Base-by-base conservation (phyloP, 1,140 invertebrate species). In the Drosophila nigrodunni region DNA sequence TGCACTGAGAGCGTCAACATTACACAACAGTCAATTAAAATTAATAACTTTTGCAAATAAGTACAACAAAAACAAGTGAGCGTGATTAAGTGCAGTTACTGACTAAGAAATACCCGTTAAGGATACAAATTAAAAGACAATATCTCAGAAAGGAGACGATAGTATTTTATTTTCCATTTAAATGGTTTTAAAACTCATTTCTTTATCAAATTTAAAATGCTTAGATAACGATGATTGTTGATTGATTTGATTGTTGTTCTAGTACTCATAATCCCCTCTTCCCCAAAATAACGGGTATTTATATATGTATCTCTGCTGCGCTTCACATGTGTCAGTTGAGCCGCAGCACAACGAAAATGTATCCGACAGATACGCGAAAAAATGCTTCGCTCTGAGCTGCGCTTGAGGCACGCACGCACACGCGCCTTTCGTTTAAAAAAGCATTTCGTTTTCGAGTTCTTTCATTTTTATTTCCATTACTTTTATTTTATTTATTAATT, bases 11-110 rank as follows among this genome's bases (percentile, higher is more conserved):
- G 71, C 78, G 72, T 87, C 76, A 77, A 88, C 80, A 87, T 87
- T 87, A 87, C 83, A 87, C 83, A 87, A 87, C 83, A 87, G 83
- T 87, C 83, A 87, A 87, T 87, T 87, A 88, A 87, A 87, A 87
- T 88, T 87, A 87, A 87, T 87, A 87, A 87, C 83, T 87, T 83
- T 88, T 68, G 83, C 83, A 88, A 81, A 71, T 73, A 76, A 67
- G 60, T 52, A 59, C 55, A 71, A 59, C 44, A 55, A 66, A 59
- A 52, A 76, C 44, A 46, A 54, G 25, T 74, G 25, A 54, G 21
- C 52, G 58, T 50, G 18, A 2, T 21, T 21, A 21, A 50, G 49
- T 0, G 25, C 25, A 30, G 25, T 30, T 30, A 30, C 2, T 6
- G 25, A 30, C 25, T 8, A 60, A 25, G 25, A 41, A 44, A 43